A percentile compares a stretch with the other conserved stretches of the same genome.
Evolutionary conservation across 2,797 vertebrate species (phyloP).

Genomic region (Poeciliopsis infans): DNA sequence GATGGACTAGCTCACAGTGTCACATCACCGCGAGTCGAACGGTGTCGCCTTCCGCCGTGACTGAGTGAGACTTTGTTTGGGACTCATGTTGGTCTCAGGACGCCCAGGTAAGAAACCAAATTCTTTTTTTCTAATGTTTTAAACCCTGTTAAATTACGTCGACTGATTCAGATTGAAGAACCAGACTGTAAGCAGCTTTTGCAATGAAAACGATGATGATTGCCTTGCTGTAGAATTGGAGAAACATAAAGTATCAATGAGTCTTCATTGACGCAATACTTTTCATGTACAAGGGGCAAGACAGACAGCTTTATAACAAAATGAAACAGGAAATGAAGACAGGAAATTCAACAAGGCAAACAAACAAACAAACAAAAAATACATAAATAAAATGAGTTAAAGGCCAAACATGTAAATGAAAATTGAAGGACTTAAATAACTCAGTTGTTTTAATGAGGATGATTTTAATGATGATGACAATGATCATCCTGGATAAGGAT

Average conservation of each 20-base stretch:
- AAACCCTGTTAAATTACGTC: not conserved
- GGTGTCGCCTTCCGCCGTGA: slow-evolving; percentile 8
- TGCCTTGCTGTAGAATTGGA: not conserved
- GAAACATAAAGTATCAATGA: not conserved
- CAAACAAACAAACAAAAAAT: not conserved
- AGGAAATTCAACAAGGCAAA: not conserved
- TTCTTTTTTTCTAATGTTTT: not conserved
- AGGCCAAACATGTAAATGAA: not conserved
- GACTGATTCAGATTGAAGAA: not conserved
- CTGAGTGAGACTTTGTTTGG: not conserved
- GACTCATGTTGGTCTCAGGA: slow-evolving; percentile 19
- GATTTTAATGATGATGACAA: not conserved
- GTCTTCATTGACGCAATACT: not conserved
- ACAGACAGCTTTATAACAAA: not conserved
- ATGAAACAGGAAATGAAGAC: not conserved
- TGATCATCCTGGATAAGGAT: not conserved
- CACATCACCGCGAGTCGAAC: not conserved
- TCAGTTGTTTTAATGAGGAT: not conserved
- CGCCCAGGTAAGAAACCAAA: slow-evolving; percentile 45
- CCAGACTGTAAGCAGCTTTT: not conserved
- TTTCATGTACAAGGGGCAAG: not conserved
- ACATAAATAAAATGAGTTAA: not conserved
- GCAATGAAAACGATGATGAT: not conserved
- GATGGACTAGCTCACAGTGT: slow-evolving; percentile 66
- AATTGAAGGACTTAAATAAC: not conserved